phyloP scores from a whole-genome alignment of 1,140 invertebrate genomes.

The Listronotus oregonensis region DNA sequence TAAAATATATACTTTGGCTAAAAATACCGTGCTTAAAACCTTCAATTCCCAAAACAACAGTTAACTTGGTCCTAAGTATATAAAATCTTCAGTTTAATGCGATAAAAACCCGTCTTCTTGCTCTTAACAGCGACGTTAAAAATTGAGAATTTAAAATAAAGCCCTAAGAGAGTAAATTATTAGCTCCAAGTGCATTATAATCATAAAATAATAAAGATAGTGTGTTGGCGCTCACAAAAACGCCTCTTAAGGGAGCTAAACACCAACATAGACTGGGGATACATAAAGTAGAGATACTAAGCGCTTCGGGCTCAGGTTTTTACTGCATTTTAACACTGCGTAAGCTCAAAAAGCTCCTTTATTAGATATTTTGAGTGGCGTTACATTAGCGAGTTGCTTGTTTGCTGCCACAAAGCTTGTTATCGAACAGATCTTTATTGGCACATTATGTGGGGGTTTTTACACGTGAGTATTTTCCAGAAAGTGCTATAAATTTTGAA shows the following conservation, averaged over 20 bases:
- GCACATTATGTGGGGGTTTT: conserved; percentile 22
- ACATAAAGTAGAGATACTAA: conserved; percentile 46
- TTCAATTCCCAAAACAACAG: conserved; percentile 26
- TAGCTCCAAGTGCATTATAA: conserved; percentile 47
- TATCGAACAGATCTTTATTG: conserved; percentile 40
- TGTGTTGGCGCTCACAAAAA: conserved; percentile 43
- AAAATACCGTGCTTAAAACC: neutral
- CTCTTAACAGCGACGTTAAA: conserved; percentile 35
- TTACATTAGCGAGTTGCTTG: conserved; percentile 48
- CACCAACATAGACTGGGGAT: conserved; percentile 38
- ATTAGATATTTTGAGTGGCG: conserved; percentile 53
- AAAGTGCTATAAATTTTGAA: neutral
- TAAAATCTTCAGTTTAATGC: conserved; percentile 28
- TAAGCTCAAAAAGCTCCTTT: conserved; percentile 53
- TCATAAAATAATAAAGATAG: conserved; percentile 54
- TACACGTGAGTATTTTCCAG: conserved; percentile 12
- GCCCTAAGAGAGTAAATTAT: conserved; percentile 37
- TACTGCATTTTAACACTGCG: conserved; percentile 55
- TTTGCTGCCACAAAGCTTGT: conserved; percentile 33
- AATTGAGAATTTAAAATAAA: conserved; percentile 29
- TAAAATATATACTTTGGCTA: too few relatives aligned
- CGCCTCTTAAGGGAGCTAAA: conserved; percentile 43
- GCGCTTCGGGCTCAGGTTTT: conserved; percentile 51
- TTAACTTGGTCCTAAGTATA: conserved; percentile 17
- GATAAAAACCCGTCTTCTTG: conserved; percentile 28